Percentiles rank a stretch among this genome's conserved stretches.
phyloP scores from a whole-genome alignment of 2,797 vertebrate genomes.

The Botia kubotai region DNA sequence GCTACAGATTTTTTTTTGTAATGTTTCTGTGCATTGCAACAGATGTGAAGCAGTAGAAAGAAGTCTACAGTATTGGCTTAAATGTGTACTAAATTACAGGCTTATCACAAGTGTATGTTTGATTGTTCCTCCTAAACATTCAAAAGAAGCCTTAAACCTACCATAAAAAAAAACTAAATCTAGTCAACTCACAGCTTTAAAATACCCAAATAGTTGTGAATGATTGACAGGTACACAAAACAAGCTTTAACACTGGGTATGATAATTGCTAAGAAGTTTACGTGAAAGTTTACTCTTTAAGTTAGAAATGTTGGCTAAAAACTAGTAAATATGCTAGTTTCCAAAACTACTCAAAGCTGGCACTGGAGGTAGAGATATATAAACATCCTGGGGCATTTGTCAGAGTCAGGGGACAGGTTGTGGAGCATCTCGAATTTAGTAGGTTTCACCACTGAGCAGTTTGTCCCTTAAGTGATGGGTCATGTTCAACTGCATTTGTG shows the following conservation, averaged over 20 bases:
- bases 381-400: background rate
- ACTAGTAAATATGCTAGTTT: background rate
- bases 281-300: no score
- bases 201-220: no score
- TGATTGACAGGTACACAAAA: no score
- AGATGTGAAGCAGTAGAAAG: no score
- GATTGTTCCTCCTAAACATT: background rate
- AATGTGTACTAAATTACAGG: background rate
- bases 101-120: background rate
- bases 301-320: background rate
- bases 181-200: no score
- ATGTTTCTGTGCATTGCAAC: no score
- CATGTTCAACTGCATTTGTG: conserved; percentile 5
- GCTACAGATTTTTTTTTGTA: background rate
- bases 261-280: no score
- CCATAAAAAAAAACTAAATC: no score
- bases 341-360: background rate
- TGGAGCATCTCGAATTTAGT: background rate
- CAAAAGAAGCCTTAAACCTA: background rate
- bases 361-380: background rate
- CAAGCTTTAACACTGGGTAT: no score
- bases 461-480: conserved; percentile 41
- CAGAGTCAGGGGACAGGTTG: conserved; percentile 2
- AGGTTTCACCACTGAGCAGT: conserved; percentile 23
- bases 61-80: no score